These are phyloP conservation scores for Drosophila robusta DNA, from an alignment of 2,888 invertebrate genomes.

Conservation along the genomic window DNA sequence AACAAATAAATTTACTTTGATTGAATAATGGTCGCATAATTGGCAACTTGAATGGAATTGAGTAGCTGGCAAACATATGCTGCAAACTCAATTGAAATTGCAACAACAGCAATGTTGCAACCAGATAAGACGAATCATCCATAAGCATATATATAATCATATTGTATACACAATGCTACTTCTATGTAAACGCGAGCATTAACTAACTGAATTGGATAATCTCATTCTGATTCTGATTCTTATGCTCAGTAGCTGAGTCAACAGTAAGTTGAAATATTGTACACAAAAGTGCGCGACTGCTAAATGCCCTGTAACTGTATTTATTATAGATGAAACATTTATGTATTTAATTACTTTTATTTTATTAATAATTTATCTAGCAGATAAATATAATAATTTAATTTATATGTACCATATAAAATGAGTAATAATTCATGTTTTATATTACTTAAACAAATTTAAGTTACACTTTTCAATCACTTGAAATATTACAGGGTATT, in stretches of 20 bases:
- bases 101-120: slow-evolving; percentile 48
- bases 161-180: background rate
- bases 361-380: no score
- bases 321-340: background rate
- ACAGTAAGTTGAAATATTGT: background rate
- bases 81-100: slow-evolving; percentile 58
- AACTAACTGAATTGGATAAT: slow-evolving; percentile 82
- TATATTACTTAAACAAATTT: background rate
- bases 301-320: background rate
- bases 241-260: slow-evolving; percentile 21
- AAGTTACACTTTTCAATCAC: background rate
- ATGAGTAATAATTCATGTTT: no score
- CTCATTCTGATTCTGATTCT: slow-evolving; percentile 59
- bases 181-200: slow-evolving; percentile 44
- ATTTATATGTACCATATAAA: no score
- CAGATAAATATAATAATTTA: no score
- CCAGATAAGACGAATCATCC: slow-evolving; percentile 27
- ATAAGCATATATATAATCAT: slow-evolving; percentile 2
- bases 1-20: slow-evolving; percentile 86
- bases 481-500: slow-evolving; percentile 11
- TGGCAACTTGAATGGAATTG: slow-evolving; percentile 86
- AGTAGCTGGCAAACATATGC: slow-evolving; percentile 85
- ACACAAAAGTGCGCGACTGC: background rate
- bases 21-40: slow-evolving; percentile 85
- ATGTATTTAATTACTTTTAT: no score